Percentiles rank a stretch among this genome's conserved stretches.
Conservation (phyloP, 2,113 vertebrate genomes). For the Oncorhynchus clarkii region DNA sequence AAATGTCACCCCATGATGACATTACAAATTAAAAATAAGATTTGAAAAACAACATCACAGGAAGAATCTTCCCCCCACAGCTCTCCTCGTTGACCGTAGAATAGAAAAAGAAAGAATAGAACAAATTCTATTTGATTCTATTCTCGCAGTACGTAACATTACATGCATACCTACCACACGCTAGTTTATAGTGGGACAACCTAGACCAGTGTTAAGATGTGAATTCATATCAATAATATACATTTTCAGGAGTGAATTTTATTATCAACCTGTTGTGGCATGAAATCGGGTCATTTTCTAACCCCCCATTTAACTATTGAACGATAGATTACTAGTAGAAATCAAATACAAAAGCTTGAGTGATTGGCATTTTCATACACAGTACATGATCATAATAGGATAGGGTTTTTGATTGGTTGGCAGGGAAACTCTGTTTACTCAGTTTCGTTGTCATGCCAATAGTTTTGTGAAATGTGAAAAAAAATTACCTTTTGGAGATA, state of each 20-base stretch:
- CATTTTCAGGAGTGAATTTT: slow-evolving; percentile 2
- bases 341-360: slow-evolving; percentile 46
- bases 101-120: no score
- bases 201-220: slow-evolving; percentile 9
- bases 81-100: slow-evolving; percentile 30
- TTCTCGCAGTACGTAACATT: slow-evolving; percentile 34
- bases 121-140: no score
- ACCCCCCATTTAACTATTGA: slow-evolving; percentile 45
- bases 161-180: slow-evolving; percentile 11
- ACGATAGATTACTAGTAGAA: slow-evolving; percentile 46
- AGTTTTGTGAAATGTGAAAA: slow-evolving; percentile 19
- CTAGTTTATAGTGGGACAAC: not conserved
- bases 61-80: slow-evolving; percentile 40
- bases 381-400: not conserved
- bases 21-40: slow-evolving; percentile 60
- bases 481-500: slow-evolving; percentile 25
- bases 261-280: slow-evolving; percentile 7
- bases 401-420: not conserved
- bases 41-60: slow-evolving; percentile 62
- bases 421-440: not conserved
- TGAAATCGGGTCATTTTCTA: slow-evolving; percentile 17
- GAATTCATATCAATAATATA: slow-evolving; percentile 5
- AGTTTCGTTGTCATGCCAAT: not conserved
- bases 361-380: slow-evolving; percentile 31
- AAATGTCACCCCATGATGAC: slow-evolving; percentile 63